phyloP scores from a whole-genome alignment of 2,797 vertebrate genomes.

The Pseudocheirus occidentalis region DNA sequence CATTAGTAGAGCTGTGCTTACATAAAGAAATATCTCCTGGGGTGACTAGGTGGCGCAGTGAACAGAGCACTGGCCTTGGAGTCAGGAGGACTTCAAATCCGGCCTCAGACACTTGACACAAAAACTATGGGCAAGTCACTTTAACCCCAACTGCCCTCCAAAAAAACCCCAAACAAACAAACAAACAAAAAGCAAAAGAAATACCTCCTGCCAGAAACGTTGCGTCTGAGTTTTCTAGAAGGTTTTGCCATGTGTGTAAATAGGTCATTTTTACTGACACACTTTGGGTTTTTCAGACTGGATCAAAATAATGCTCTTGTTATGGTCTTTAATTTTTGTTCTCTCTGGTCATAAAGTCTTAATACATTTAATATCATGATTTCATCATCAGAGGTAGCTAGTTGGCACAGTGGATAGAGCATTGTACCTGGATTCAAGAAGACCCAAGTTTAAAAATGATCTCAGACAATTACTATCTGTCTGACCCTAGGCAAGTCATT shows the following conservation, averaged over 20 bases:
- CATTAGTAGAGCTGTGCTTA: neutral
- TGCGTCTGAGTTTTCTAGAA: neutral
- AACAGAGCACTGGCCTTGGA: too few species aligned
- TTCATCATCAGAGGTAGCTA: neutral
- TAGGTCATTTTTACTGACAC: neutral
- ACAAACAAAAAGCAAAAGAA: too few species aligned
- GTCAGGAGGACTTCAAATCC: too few species aligned
- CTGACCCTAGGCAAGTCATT: neutral
- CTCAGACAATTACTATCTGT: neutral
- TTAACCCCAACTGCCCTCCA: too few species aligned
- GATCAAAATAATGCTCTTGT: neutral
- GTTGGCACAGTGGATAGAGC: neutral
- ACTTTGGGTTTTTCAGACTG: neutral
- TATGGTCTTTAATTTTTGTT: neutral
- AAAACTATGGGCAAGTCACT: too few species aligned
- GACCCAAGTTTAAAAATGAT: neutral
- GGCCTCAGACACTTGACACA: too few species aligned
- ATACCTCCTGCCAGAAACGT: neutral
- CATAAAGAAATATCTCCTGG: neutral
- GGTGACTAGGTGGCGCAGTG: too few species aligned
- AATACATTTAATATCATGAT: too few species aligned
- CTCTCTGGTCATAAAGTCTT: neutral
- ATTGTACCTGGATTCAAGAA: neutral
- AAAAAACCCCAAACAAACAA: too few species aligned
- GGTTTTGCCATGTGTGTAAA: neutral